Evolutionary conservation across 2,113 vertebrate species (phyloP), one percentile per base, ranked within the genome.

Genomic region (Gavia stellata): DNA sequence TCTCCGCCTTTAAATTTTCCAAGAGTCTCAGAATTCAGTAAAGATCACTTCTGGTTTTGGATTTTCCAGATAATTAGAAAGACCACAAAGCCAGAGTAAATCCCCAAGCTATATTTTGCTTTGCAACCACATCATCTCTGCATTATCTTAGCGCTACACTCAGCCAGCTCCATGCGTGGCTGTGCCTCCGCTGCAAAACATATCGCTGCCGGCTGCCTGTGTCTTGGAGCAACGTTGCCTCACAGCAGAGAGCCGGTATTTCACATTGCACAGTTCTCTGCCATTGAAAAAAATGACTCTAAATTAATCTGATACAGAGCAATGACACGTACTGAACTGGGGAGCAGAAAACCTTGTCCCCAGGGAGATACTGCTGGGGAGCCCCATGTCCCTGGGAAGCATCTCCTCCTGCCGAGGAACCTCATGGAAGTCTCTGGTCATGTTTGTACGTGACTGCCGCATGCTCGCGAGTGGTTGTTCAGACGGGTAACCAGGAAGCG

Each of bases 381-480:
- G 9, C 14, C 24, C 29, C 1, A 10, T 71, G 56, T 38, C 72
- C 75, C 26, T 21, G 50, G 65, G 83, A 68, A 95, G 77, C 36
- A 42, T 24, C 79, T 50, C 40, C 94, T 95, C 63, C 75, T 56
- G 28, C 88, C 68, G 65, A 82, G 58, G 47, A 87, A 56, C 79
- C 78, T 65, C 55, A 0, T 0, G 18, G 62, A n/a, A 58, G 9
- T 5, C 38, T 33, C 5, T 0, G 1, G 42, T 4, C 15, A 6
- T 2, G 18, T 6, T 20, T 50, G 45, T 25, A 29, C 63, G 31
- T 62, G 25, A 11, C 19, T 34, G 47, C 38, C 2, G 2, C 4
- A 6, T 0, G 0, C 23, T 28, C 3, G 3, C 1, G 2, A 52
- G 47, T 2, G 66, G 4, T 6, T 52, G 24, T 21, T 68, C 49